Evolutionary conservation across 2,888 invertebrate species (phyloP).

Genomic region (Tinea trinotella): DNA sequence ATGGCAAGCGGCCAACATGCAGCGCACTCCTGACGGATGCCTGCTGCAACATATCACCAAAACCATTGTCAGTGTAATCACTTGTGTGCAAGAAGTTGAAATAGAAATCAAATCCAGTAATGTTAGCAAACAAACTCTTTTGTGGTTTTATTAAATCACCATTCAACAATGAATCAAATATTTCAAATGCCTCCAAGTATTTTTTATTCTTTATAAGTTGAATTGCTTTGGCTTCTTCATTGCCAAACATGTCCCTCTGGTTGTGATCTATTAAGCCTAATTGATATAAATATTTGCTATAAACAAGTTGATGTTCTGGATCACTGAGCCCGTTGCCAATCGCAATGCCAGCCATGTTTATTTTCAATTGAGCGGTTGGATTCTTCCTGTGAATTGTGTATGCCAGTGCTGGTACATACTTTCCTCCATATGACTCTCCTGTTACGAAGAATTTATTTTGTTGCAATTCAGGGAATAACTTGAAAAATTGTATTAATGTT

Average conservation of each 20-base stretch:
- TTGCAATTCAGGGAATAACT: conserved; percentile 83
- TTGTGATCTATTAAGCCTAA: conserved; percentile 79
- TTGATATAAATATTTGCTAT: conserved; percentile 86
- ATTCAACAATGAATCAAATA: conserved; percentile 80
- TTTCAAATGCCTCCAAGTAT: conserved; percentile 78
- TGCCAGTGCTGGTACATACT: conserved; percentile 81
- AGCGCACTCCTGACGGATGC: conserved; percentile 78
- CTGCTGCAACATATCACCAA: conserved; percentile 76
- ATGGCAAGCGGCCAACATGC: conserved; percentile 87
- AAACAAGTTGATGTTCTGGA: conserved; percentile 82
- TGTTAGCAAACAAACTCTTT: conserved; percentile 77
- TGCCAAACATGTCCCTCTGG: conserved; percentile 72
- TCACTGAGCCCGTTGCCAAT: conserved; percentile 89
- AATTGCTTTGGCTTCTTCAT: conserved; percentile 71
- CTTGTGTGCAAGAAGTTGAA: conserved; percentile 80
- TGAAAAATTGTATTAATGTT: conserved; percentile 86
- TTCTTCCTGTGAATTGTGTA: conserved; percentile 80
- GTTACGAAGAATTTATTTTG: conserved; percentile 86
- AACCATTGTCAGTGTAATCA: conserved; percentile 63
- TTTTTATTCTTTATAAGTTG: conserved; percentile 75
- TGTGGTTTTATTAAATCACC: conserved; percentile 72
- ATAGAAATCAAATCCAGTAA: conserved; percentile 83
- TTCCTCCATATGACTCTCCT: conserved; percentile 92
- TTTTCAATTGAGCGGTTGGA: conserved; percentile 75
- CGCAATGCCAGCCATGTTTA: conserved; percentile 79